A percentile compares a stretch with the other conserved stretches of the same genome.
These are phyloP conservation scores for Heterodera filipjevi DNA, from an alignment of 2,888 invertebrate species.

Conservation along the genomic window DNA sequence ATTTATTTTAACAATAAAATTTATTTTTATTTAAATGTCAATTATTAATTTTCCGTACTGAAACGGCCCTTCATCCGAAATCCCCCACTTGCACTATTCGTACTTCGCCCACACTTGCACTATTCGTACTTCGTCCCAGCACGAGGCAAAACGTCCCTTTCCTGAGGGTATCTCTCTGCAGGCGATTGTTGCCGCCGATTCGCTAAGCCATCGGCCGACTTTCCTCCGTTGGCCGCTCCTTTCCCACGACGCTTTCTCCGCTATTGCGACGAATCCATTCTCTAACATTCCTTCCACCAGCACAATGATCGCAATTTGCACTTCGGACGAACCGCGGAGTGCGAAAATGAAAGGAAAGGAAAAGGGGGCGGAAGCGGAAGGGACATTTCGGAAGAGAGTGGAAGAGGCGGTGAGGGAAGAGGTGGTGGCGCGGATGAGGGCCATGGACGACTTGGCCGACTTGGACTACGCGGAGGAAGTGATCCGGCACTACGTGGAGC, in stretches of 20 bases:
- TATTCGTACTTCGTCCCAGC: too few species aligned
- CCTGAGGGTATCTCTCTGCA: too few species aligned
- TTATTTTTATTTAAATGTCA: too few species aligned
- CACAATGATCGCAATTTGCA: conserved; percentile 12
- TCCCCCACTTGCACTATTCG: too few species aligned
- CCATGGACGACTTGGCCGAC: conserved; percentile 12
- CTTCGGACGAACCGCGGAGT: neutral
- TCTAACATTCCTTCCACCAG: neutral
- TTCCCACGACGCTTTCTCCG: neutral
- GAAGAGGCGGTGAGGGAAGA: conserved; percentile 22
- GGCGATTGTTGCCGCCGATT: conserved; percentile 5
- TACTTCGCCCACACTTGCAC: too few species aligned
- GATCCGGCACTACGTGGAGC: conserved; percentile 6
- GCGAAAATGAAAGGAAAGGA: neutral
- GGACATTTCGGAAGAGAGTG: neutral
- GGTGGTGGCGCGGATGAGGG: neutral
- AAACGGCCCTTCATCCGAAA: too few species aligned
- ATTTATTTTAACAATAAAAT: too few species aligned
- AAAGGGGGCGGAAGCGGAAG: neutral
- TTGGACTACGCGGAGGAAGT: conserved; percentile 5
- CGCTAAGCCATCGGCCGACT: neutral
- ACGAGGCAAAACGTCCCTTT: too few species aligned
- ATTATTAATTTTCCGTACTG: too few species aligned
- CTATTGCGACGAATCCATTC: neutral
- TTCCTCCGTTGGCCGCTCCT: conserved; percentile 17